A percentile compares a stretch with the other conserved stretches of the same genome.
Conservation (phyloP, 2,888 invertebrate species). For the Nomada fucata region DNA sequence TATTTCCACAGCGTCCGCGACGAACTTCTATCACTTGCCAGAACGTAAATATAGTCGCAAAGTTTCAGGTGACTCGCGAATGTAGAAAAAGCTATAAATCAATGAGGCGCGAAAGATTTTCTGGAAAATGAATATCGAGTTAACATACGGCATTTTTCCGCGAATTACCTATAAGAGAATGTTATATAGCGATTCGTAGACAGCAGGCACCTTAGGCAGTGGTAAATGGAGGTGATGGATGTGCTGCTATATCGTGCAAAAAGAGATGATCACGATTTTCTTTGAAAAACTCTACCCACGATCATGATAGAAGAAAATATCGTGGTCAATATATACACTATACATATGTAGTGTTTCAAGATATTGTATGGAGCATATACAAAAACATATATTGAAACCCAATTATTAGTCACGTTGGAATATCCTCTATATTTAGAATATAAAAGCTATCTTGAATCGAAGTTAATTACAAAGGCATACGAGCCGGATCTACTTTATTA, state of each 20-base stretch:
- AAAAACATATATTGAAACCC: neutral
- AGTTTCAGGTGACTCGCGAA: constrained; percentile 25
- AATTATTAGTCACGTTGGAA: too few relatives aligned
- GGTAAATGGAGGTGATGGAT: constrained; percentile 60
- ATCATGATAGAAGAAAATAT: constrained; percentile 47
- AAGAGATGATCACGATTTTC: constrained; percentile 43
- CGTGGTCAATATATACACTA: constrained; percentile 23
- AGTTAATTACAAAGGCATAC: too few relatives aligned
- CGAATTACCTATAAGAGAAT: constrained; percentile 15
- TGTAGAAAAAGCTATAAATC: constrained; percentile 50
- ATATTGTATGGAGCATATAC: neutral
- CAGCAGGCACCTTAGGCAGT: constrained; percentile 47
- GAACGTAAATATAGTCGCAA: constrained; percentile 33
- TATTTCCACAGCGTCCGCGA: neutral
- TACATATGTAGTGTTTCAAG: neutral
- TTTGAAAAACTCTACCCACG: constrained; percentile 36
- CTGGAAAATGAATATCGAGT: constrained; percentile 28
- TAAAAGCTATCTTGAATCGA: too few relatives aligned
- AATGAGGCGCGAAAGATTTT: constrained; percentile 33
- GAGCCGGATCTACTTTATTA: too few relatives aligned
- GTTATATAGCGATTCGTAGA: constrained; percentile 30
- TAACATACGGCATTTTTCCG: constrained; percentile 17
- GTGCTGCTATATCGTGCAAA: constrained; percentile 38
- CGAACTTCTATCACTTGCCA: neutral
- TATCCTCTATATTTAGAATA: too few relatives aligned